Percentiles rank a stretch among this genome's conserved stretches.
phyloP scores from a whole-genome alignment of 2,797 vertebrate species.

The Masticophis lateralis region DNA sequence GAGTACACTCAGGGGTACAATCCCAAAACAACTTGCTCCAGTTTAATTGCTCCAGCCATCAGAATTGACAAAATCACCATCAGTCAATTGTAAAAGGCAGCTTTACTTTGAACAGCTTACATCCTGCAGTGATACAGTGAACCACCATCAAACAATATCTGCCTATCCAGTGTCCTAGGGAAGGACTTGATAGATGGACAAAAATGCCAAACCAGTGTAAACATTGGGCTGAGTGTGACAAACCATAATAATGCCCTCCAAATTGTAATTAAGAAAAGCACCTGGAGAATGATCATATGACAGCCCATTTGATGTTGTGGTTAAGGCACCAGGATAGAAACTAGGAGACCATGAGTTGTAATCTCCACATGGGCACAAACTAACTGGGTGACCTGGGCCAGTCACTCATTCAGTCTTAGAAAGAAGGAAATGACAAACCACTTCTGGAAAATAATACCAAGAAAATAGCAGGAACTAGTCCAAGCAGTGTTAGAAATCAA shows the following conservation, averaged over 20 bases:
- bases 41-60: too few species aligned
- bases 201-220: background rate
- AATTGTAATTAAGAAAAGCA: background rate
- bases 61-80: too few species aligned
- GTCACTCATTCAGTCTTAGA: background rate
- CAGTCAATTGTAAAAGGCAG: too few species aligned
- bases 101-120: too few species aligned
- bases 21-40: too few species aligned
- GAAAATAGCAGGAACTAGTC: background rate
- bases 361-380: background rate
- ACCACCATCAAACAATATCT: background rate
- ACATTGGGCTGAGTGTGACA: background rate
- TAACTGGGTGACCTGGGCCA: background rate
- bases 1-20: too few species aligned
- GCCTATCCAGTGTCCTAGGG: background rate
- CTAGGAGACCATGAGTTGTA: background rate
- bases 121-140: background rate
- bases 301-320: background rate
- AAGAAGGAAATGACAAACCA: background rate
- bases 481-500: background rate
- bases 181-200: background rate
- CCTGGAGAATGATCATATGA: background rate
- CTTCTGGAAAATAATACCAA: background rate
- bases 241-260: background rate
- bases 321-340: background rate